Evolutionary conservation across 2,113 vertebrate species (phyloP).

Genomic region (Pithys albifrons): DNA sequence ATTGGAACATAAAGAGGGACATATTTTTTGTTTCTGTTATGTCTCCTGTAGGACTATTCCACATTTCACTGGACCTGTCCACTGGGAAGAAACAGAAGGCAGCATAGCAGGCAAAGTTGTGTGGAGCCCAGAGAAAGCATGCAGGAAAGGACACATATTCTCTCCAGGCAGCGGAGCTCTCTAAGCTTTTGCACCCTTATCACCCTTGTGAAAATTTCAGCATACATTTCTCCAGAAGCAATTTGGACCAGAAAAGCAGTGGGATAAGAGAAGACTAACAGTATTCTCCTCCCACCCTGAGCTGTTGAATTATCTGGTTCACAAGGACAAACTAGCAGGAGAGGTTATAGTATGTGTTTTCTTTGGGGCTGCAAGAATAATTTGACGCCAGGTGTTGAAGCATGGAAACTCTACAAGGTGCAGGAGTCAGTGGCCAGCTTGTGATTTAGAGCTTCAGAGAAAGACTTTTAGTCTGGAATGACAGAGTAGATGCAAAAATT

Average conservation of each 20-base stretch:
- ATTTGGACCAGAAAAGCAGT: neutral
- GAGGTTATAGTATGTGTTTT: neutral
- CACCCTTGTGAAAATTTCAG: neutral
- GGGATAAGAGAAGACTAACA: accelerated
- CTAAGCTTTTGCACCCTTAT: neutral
- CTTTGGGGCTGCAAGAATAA: neutral
- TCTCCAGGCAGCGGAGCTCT: neutral
- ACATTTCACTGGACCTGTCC: neutral
- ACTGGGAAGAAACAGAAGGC: neutral
- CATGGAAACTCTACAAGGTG: accelerated
- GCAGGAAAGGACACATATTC: neutral
- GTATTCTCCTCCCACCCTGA: neutral
- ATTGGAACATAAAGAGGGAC: neutral
- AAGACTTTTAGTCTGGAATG: neutral
- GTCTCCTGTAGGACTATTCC: neutral
- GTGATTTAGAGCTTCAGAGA: neutral
- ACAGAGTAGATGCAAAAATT: neutral
- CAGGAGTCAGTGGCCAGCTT: neutral
- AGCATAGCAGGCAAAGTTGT: neutral
- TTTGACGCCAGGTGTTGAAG: neutral
- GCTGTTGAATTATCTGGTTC: neutral
- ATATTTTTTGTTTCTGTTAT: neutral
- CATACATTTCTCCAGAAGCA: neutral
- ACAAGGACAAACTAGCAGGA: neutral
- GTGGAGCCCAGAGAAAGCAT: neutral